A percentile compares a stretch with the other conserved stretches of the same genome.
Evolutionary conservation across 2,888 invertebrate species (phyloP).

Genomic region (Calameuta pallipes): DNA sequence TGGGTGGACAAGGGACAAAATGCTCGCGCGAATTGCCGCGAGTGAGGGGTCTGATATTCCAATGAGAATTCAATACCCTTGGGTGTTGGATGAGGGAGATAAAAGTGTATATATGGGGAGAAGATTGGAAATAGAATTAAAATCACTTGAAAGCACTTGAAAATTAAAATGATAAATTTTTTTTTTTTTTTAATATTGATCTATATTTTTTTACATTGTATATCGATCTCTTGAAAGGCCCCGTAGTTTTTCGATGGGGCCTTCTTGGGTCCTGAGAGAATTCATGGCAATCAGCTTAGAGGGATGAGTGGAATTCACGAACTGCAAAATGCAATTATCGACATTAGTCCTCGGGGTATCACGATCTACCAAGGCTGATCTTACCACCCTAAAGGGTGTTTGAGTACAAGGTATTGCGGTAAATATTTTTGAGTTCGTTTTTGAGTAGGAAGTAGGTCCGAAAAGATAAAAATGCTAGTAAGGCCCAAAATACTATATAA

Average conservation of each 20-base stretch:
- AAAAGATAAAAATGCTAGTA: background rate
- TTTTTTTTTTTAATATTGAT: background rate
- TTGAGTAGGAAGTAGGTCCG: background rate
- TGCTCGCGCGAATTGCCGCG: conserved; percentile 28
- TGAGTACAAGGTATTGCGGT: conserved; percentile 46
- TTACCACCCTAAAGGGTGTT: conserved; percentile 37
- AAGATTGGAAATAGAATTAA: background rate
- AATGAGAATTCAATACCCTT: conserved; percentile 40
- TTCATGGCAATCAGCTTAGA: conserved; percentile 25
- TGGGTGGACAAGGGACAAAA: conserved; percentile 45
- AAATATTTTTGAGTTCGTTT: background rate
- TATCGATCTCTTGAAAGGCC: background rate
- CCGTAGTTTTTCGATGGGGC: background rate
- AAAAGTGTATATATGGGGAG: background rate
- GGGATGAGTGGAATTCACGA: conserved; percentile 57
- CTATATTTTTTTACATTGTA: background rate
- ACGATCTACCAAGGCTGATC: conserved; percentile 56
- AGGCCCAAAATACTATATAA: background rate
- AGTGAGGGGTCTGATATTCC: conserved; percentile 22
- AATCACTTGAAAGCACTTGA: background rate
- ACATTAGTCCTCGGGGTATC: conserved; percentile 65
- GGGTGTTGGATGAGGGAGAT: conserved; percentile 23
- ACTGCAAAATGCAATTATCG: conserved; percentile 65
- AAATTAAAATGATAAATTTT: background rate
- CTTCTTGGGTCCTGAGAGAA: conserved; percentile 15